Base-by-base conservation (phyloP, 2,797 vertebrate genomes). In the Sardinella longiceps region DNA sequence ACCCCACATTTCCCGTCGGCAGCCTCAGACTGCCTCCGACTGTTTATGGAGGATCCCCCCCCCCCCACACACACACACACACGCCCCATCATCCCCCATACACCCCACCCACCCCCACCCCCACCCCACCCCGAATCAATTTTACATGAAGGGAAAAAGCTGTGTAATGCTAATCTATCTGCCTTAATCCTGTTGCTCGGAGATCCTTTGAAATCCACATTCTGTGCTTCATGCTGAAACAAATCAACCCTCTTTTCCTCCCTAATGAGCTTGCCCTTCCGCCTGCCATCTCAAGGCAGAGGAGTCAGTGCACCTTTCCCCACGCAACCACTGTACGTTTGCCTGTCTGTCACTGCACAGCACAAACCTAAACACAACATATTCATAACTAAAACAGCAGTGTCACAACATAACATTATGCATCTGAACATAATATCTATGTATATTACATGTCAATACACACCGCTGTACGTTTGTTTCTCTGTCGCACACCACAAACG, bases 131-230 rank as follows among this genome's bases (percentile, higher is more conserved):
- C 92, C 90, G 93, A 95, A 95, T 94, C 92, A 93, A 93, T 92
- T 93, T 90, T 90, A 93, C 91, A 90, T 90, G 91, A 93, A 93
- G 91, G 90, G 92, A 74, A 91, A 94, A 92, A 90, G 88, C 90
- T 89, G 90, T 90, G 91, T 92, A 93, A 93, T 90, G 92, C 94
- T 95, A 94, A 94, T 95, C 93, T 93, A 93, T 92, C 92, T 90
- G 92, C 86, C 86, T 91, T 95, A 95, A 95, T 94, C 93, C 93
- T 91, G 93, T 93, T 92, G 90, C 92, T 92, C 92, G 89, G 88
- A 94, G 88, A 94, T 93, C 89, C 90, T 93, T 92, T 93, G 89
- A 94, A 95, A 94, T 93, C 91, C 89, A 91, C 90, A 90, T 93
- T 94, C 93, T 66, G 80, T 66, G 81, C 83, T 81, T 88, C 86